Percentiles rank a stretch among this genome's conserved stretches.
These are phyloP conservation scores for Scaptomyza graminum DNA, from an alignment of 1,140 invertebrate species.

Conservation along the genomic window DNA sequence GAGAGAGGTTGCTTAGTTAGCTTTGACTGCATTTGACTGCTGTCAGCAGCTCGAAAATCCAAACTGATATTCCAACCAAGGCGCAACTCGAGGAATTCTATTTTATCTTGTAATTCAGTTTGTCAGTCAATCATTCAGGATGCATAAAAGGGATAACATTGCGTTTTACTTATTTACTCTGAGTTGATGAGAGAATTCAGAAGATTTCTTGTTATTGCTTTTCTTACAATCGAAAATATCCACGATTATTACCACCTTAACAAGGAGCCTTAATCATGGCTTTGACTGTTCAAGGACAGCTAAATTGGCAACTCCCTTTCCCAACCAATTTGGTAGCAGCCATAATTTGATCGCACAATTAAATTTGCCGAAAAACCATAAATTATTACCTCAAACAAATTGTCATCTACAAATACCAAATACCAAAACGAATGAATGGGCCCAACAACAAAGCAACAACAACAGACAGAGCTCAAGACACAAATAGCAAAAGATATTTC, in stretches of 20 bases:
- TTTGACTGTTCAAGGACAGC: conserved; percentile 22
- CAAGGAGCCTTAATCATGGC: conserved; percentile 17
- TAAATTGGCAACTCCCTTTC: no score
- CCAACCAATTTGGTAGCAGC: conserved; percentile 13
- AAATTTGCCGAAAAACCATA: conserved; percentile 52
- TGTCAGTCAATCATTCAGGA: conserved; percentile 12
- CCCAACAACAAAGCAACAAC: conserved; percentile 11
- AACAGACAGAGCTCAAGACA: not conserved
- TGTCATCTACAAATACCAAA: conserved; percentile 13
- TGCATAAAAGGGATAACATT: not conserved
- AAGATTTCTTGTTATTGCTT: conserved; percentile 2
- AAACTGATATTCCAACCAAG: not conserved
- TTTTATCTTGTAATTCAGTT: conserved; percentile 18
- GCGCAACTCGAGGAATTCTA: conserved; percentile 31
- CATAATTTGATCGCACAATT: conserved; percentile 75
- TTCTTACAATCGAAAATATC: not conserved
- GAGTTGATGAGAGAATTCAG: no score
- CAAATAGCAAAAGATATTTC: conserved; percentile 22
- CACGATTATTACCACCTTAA: conserved; percentile 6
- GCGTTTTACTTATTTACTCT: no score
- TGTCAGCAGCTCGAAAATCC: not conserved
- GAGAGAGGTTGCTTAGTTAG: conserved; percentile 11
- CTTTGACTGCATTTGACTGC: conserved; percentile 53
- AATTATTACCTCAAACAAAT: conserved; percentile 50
- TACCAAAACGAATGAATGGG: no score